phyloP scores from a whole-genome alignment of 37 sponge, comb jelly and placozoan species.

The Halisarca cf. caerulea region DNA sequence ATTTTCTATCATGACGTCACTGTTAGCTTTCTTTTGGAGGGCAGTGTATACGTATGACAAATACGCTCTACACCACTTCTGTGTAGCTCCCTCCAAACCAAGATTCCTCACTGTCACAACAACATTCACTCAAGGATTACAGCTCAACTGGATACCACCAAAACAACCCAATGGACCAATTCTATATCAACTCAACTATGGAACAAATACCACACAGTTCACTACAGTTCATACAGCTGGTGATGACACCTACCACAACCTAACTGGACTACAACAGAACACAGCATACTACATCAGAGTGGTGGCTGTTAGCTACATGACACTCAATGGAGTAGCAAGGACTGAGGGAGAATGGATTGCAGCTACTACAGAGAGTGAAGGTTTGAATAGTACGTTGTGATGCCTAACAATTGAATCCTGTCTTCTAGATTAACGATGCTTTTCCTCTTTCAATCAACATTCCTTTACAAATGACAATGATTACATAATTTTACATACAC shows the following conservation, averaged over 20 bases:
- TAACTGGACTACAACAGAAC: conserved; percentile 18
- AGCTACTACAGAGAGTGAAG: too few species aligned
- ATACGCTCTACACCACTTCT: too few species aligned
- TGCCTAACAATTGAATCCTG: too few species aligned
- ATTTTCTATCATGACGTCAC: too few species aligned
- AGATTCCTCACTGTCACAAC: conserved; percentile 1
- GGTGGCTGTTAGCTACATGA: neutral
- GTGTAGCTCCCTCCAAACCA: conserved; percentile 3
- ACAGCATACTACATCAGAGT: conserved; percentile 21
- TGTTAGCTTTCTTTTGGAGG: too few species aligned
- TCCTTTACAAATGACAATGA: too few species aligned
- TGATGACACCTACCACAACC: conserved; percentile 15
- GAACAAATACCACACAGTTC: conserved; percentile 5
- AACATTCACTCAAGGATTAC: conserved; percentile 10
- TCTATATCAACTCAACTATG: neutral
- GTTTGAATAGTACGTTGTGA: too few species aligned
- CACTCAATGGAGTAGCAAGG: neutral
- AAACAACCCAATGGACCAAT: conserved; percentile 21
- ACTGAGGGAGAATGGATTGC: neutral
- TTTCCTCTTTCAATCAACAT: too few species aligned
- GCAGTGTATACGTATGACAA: too few species aligned
- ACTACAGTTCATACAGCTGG: neutral
- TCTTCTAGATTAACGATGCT: too few species aligned
- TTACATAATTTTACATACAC: too few species aligned
- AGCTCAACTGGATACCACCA: conserved; percentile 31